Percentiles rank a stretch among this genome's conserved stretches.
These are phyloP conservation scores for Drosophila merina DNA, from an alignment of 2,888 invertebrate genomes.

Conservation along the genomic window DNA sequence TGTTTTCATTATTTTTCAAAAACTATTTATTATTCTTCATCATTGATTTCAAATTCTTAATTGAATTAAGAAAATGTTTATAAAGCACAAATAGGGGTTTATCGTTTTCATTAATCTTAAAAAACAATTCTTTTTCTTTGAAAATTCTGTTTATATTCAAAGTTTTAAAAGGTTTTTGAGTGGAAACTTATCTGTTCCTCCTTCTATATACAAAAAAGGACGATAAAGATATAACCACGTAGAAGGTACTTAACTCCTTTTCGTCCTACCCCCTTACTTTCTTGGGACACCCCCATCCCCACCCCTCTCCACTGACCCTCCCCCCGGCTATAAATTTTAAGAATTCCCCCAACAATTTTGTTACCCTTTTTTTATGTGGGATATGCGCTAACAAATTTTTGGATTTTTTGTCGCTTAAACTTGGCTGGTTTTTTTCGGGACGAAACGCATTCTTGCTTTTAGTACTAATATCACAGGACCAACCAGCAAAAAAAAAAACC, in stretches of 20 bases:
- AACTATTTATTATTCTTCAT: too few species aligned
- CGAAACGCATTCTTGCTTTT: conserved; percentile 42
- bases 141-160: too few species aligned
- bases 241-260: conserved; percentile 5
- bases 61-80: too few species aligned
- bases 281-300: neutral
- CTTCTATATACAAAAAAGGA: neutral
- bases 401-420: conserved; percentile 31
- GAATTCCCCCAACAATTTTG: conserved; percentile 52
- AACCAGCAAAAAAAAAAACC: neutral
- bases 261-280: neutral
- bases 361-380: conserved; percentile 33
- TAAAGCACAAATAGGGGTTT: too few species aligned
- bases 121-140: too few species aligned
- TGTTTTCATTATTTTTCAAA: too few species aligned
- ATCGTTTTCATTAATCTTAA: too few species aligned
- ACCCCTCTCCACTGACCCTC: neutral
- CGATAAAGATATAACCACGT: conserved; percentile 10
- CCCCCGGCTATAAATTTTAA: conserved; percentile 55
- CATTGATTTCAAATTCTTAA: too few species aligned
- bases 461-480: conserved; percentile 37
- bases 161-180: too few species aligned
- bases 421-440: conserved; percentile 12
- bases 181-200: too few species aligned
- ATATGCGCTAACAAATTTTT: conserved; percentile 24